Evolutionary conservation across 2,888 invertebrate genomes (phyloP).

Genomic region (Drosophila siamana): DNA sequence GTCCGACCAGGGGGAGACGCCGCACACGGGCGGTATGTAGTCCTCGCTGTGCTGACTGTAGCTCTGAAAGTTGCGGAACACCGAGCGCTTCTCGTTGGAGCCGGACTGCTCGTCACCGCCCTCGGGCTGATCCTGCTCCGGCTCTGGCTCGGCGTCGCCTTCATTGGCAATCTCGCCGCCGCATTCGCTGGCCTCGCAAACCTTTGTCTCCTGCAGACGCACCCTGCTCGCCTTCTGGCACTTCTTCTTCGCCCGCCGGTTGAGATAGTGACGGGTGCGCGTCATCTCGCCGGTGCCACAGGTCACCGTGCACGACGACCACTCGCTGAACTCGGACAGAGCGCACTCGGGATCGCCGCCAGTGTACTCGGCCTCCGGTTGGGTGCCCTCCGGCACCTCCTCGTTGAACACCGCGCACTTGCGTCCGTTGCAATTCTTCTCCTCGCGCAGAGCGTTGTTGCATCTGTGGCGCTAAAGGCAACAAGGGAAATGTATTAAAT

Average conservation of each 20-base stretch:
- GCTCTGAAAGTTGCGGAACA: slow-evolving; percentile 77
- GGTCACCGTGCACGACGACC: slow-evolving; percentile 92
- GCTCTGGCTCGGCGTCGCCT: slow-evolving; percentile 19
- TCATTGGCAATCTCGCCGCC: slow-evolving; percentile 80
- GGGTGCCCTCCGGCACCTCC: slow-evolving; percentile 59
- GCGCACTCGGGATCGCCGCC: slow-evolving; percentile 88
- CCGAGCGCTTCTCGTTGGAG: slow-evolving; percentile 64
- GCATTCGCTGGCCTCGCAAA: slow-evolving; percentile 85
- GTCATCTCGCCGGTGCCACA: slow-evolving; percentile 91
- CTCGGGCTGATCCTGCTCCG: slow-evolving; percentile 43
- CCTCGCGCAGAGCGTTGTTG: slow-evolving; percentile 78
- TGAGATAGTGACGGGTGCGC: slow-evolving; percentile 89
- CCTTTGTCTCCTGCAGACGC: slow-evolving; percentile 86
- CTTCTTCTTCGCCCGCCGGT: slow-evolving; percentile 88
- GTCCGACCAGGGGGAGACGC: slow-evolving; percentile 90
- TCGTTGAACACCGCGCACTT: slow-evolving; percentile 81
- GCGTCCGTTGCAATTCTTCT: slow-evolving; percentile 85
- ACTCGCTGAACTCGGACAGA: slow-evolving; percentile 90
- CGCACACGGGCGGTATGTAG: slow-evolving; percentile 86
- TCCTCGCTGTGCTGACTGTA: slow-evolving; percentile 81
- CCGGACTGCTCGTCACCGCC: slow-evolving; percentile 52
- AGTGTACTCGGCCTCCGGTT: slow-evolving; percentile 50
- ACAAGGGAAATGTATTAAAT: neutral
- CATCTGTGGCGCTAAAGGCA: slow-evolving; percentile 72
- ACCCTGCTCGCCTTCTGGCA: slow-evolving; percentile 86